Evolutionary conservation across 2,113 vertebrate genomes (phyloP).

Genomic region (Anser brachyrhynchus): DNA sequence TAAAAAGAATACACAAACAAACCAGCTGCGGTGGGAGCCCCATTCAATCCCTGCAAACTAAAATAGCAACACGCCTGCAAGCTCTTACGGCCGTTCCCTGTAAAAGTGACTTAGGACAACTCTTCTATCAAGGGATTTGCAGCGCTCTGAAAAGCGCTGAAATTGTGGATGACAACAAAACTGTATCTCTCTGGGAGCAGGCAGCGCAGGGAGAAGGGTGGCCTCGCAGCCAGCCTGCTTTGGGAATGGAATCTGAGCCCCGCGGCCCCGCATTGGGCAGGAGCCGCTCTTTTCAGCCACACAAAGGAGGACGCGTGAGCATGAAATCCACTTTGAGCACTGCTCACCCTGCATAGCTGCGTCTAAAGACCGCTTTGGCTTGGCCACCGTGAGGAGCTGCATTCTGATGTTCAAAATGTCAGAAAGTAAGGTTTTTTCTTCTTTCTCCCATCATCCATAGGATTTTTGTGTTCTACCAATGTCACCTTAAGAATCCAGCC

Average conservation of each 20-base stretch:
- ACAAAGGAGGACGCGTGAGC: slow-evolving; percentile 39
- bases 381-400: neutral
- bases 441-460: neutral
- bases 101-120: neutral
- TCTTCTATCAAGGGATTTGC: neutral
- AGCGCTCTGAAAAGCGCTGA: neutral
- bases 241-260: neutral
- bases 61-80: neutral
- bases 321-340: slow-evolving; percentile 59
- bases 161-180: neutral
- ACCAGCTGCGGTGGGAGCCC: neutral
- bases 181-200: neutral
- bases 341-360: neutral
- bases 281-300: slow-evolving; percentile 18
- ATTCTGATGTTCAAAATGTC: neutral
- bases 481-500: neutral
- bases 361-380: neutral
- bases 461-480: neutral
- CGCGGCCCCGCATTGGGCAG: neutral
- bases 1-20: neutral
- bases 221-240: neutral
- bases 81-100: neutral
- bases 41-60: neutral
- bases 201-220: fast-evolving
- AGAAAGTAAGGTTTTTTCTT: neutral